A percentile compares a stretch with the other conserved stretches of the same genome.
phyloP scores from a whole-genome alignment of 2,113 vertebrate genomes.

The Myanophis thanlyinensis region DNA sequence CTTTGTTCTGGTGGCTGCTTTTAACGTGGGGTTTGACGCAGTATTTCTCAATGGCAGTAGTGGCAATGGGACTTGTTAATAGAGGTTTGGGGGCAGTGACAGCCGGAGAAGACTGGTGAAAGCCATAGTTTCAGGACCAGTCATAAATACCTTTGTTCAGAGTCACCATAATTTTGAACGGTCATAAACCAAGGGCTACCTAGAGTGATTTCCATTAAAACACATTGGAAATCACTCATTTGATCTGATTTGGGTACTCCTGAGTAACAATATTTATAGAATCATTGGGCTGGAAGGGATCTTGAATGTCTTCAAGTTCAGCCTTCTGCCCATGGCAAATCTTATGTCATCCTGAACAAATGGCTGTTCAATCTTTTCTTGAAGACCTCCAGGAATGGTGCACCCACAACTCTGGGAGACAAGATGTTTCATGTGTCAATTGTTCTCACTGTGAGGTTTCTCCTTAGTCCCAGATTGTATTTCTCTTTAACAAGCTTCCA shows the following conservation, averaged over 20 bases:
- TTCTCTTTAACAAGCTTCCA: background rate
- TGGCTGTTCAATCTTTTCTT: background rate
- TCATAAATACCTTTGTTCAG: background rate
- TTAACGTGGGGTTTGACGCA: background rate
- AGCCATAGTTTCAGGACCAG: background rate
- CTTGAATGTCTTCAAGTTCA: background rate
- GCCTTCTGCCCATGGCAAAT: background rate
- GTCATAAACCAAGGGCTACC: background rate
- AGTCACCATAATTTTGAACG: background rate
- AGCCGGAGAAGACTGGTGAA: background rate
- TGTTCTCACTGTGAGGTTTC: background rate
- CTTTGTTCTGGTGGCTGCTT: background rate
- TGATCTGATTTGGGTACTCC: background rate
- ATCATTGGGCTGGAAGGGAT: background rate
- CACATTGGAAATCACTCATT: background rate
- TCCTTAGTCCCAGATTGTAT: background rate
- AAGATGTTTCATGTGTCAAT: background rate
- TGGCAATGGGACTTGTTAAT: background rate
- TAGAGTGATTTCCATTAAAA: background rate
- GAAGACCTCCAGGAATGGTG: background rate
- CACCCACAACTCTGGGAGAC: background rate
- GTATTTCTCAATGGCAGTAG: background rate
- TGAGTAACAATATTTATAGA: background rate
- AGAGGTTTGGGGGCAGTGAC: background rate
- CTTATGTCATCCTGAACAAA: background rate